Base-by-base conservation (phyloP, 2,888 invertebrate genomes). In the Ptycholaimellus sp. region DNA sequence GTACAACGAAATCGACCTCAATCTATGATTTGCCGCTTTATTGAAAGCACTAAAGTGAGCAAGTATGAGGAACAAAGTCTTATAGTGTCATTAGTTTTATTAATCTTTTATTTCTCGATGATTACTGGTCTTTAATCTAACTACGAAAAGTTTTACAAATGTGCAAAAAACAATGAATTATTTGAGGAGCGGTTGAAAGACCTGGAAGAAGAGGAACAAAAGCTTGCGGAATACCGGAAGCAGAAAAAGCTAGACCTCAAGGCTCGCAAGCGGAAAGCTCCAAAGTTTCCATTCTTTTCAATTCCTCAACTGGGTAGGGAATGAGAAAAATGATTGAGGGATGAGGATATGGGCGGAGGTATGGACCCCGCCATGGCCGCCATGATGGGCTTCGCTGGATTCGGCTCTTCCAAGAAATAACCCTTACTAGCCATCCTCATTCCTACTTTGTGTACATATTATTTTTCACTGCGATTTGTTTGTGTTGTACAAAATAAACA, bases 361-460 rank as follows among this genome's bases (percentile, higher is more conserved):
- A 53, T 54, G 29, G 59, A 61, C 46, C 54, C 59, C 30, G 80
- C 81, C 56, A 69, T 90, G 57, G 76, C 80, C 14, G 73, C 76
- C 47, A 73, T 87, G 43, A 90, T 90, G 87, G 87, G 87, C 7
- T 87, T 87, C 59, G 75, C 78, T 6, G 85, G 83, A 1, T 87
- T 87, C 64, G 80, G 45, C 16, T 37, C 45, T 5, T 42, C 46
- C 18, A 51, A 53, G 38, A 54, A 54, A 41, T 6, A 9, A 6
- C 6, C 6, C 25, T 23, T 6, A 23, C n/a, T n/a, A n/a, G n/a
- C n/a, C n/a, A n/a, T n/a, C n/a, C n/a, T n/a, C n/a, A n/a, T n/a
- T n/a, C n/a, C n/a, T n/a, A n/a, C n/a, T n/a, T n/a, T n/a, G n/a
- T n/a, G n/a, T n/a, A n/a, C n/a, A n/a, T n/a, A n/a, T n/a, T n/a